Conservation (phyloP, 2,888 invertebrate genomes). For the Lottia gigantea region DNA sequence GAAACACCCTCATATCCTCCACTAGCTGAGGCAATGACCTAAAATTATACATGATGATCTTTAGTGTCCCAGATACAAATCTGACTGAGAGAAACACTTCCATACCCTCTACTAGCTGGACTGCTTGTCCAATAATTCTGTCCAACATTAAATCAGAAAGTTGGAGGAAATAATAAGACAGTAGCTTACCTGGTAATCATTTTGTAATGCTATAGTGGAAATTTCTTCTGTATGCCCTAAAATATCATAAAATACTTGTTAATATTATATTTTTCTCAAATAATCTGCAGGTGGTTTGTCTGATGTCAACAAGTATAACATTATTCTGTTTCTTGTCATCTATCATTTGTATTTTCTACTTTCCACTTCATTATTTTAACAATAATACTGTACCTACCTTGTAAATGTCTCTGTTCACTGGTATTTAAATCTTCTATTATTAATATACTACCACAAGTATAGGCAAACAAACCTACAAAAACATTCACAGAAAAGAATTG, state of each 20-base stretch:
- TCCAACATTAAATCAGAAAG: too few species aligned
- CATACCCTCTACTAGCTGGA: slow-evolving; percentile 62
- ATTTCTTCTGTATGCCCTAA: slow-evolving; percentile 66
- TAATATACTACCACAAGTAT: slow-evolving; percentile 63
- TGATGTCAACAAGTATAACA: too few species aligned
- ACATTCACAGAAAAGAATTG: too few species aligned
- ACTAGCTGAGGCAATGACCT: slow-evolving; percentile 65
- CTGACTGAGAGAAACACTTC: slow-evolving; percentile 53
- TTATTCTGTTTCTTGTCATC: too few species aligned
- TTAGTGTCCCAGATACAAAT: slow-evolving; percentile 29
- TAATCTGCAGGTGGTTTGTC: too few species aligned
- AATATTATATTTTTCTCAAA: background rate
- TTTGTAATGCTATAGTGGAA: slow-evolving; percentile 61
- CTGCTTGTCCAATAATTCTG: background rate
- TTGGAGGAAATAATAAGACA: background rate
- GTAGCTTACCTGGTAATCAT: slow-evolving; percentile 61
- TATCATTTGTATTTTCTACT: too few species aligned
- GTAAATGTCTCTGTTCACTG: slow-evolving; percentile 61
- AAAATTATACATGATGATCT: slow-evolving; percentile 21
- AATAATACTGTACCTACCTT: slow-evolving; percentile 34
- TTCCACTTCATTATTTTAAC: too few species aligned
- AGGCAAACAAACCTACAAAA: slow-evolving; percentile 61
- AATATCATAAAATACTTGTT: slow-evolving; percentile 15
- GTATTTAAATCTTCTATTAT: slow-evolving; percentile 64
- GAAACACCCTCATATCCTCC: slow-evolving; percentile 51